Base-by-base conservation (phyloP, 2,113 vertebrate species). In the Tragelaphus imberbis region DNA sequence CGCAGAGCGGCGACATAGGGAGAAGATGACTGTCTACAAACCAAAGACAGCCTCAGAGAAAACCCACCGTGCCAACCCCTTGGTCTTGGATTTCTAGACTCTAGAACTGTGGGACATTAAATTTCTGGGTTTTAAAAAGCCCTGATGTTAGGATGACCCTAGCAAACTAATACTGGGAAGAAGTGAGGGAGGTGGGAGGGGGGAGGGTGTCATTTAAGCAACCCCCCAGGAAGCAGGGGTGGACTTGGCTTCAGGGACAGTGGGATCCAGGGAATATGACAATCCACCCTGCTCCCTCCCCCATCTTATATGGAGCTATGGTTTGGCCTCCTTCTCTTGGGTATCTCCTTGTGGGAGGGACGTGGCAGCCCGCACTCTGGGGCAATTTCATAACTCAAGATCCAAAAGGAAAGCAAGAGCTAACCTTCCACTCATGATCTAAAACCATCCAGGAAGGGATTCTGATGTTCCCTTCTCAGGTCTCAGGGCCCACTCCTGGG, bases 161-260 rank as follows among this genome's bases (percentile, higher is more conserved):
- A 23, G 63, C 28, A 55, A 84, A 47, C 65, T 28, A 19, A 40
- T 0, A 51, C 19, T 17, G 6, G 56, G 36, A 17, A 33, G 58
- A 12, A 5, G 25, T 7, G 51, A 47, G 88, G 2, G 0, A 21
- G 10, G 2, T 7, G 49, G 4, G 3, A 7, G 16, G 12, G 8
- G 13, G 23, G 19, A 14, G 56, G 17, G 30, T 40, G 17, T 56
- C 55, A 11, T 49, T 58, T 36, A 36, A 17, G 21, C 53, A 28
- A 82, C 27, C 53, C 44, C n/a, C 7, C n/a, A 8, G 88, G 65
- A 17, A 36, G 77, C 55, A 84, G 30, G 49, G 68, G 44, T 13
- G 58, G 33, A 0, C 0, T 27, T 5, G 21, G 44, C 36, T 53
- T 30, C 33, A 44, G 88, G 25, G 25, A 36, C 10, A 12, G 16